A percentile compares a stretch with the other conserved stretches of the same genome.
Conservation (phyloP, 2,113 vertebrate genomes). For the Sula dactylatra region DNA sequence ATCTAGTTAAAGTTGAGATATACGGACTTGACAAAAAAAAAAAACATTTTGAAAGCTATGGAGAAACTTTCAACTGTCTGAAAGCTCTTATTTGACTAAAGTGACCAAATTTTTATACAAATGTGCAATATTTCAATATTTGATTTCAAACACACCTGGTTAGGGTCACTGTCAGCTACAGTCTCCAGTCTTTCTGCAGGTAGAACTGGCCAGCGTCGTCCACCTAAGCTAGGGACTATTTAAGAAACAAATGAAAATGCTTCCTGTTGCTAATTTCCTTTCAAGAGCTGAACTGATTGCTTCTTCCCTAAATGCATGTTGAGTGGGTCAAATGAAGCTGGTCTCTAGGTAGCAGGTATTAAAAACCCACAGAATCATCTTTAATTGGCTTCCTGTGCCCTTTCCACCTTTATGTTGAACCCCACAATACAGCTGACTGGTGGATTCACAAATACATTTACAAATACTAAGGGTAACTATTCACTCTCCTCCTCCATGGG, state of each 20-base stretch:
- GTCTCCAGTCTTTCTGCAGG: background rate
- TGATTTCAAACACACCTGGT: background rate
- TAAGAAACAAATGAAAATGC: background rate
- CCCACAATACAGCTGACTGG: background rate
- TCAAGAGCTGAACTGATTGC: background rate
- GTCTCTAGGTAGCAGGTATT: background rate
- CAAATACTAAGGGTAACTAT: background rate
- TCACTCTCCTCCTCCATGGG: background rate
- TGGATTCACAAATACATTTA: background rate
- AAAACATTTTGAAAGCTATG: background rate
- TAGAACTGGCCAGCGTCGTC: background rate
- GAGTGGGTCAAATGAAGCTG: background rate
- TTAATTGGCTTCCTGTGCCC: background rate
- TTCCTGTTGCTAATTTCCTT: background rate
- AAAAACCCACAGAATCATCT: background rate
- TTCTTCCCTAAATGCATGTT: background rate
- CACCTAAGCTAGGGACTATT: background rate
- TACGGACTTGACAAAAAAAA: fast-evolving
- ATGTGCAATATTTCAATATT: background rate
- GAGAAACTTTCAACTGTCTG: background rate
- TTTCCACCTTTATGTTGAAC: background rate
- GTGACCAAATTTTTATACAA: background rate
- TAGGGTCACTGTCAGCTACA: background rate
- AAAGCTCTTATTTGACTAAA: background rate
- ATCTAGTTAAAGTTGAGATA: background rate